These are phyloP conservation scores for Pseudolycoriella hygida DNA, from an alignment of 2,888 invertebrate genomes.

Conservation along the genomic window DNA sequence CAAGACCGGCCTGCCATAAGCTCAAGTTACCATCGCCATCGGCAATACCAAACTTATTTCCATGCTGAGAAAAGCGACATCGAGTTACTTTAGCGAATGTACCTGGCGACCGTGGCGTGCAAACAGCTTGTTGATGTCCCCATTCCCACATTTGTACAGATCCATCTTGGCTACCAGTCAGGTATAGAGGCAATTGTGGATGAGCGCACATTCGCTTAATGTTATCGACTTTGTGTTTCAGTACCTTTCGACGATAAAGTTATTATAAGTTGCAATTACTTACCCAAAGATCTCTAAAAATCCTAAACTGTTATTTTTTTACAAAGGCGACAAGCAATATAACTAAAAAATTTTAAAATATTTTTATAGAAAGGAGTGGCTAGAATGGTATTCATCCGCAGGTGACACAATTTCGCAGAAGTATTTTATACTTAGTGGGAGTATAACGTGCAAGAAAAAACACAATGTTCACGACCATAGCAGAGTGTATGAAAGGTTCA, in stretches of 20 bases:
- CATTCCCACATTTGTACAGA: constrained; percentile 97
- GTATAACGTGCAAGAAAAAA: too few relatives aligned
- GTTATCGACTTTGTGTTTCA: constrained; percentile 87
- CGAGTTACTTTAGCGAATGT: constrained; percentile 91
- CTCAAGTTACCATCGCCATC: constrained; percentile 95
- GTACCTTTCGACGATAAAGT: constrained; percentile 61
- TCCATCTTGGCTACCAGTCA: constrained; percentile 91
- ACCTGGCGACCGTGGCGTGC: constrained; percentile 80
- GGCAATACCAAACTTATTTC: constrained; percentile 95
- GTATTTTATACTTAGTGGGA: too few relatives aligned
- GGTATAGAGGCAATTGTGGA: constrained; percentile 83
- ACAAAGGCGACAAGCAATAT: too few relatives aligned
- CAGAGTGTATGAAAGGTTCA: too few relatives aligned
- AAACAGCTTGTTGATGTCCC: constrained; percentile 84
- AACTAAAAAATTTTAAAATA: too few relatives aligned
- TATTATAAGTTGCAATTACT: too few relatives aligned
- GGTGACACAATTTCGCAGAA: too few relatives aligned
- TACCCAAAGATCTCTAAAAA: too few relatives aligned
- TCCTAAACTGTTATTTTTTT: too few relatives aligned
- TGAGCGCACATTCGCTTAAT: constrained; percentile 91
- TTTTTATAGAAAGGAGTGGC: too few relatives aligned
- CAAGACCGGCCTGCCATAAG: constrained; percentile 80
- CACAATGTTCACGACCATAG: too few relatives aligned
- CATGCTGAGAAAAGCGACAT: constrained; percentile 90
- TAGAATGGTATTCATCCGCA: too few relatives aligned